Conservation (phyloP, 2,797 vertebrate species). For the Hybognathus amarus region DNA sequence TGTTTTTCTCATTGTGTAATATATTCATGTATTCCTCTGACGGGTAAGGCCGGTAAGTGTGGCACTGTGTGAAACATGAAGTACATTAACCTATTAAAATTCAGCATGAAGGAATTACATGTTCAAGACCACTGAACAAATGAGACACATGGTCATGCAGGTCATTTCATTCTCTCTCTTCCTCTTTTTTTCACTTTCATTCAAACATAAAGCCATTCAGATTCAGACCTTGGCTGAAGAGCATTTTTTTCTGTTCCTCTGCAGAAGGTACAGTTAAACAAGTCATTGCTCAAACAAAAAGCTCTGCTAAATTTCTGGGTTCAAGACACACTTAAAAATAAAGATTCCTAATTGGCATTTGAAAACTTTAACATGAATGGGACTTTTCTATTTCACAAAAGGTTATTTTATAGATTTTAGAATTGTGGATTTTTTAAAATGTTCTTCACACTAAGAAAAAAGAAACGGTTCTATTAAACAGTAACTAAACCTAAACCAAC, state of each 20-base stretch:
- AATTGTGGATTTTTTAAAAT: no score
- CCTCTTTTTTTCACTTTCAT: conserved; percentile 8
- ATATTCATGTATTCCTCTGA: conserved; percentile 48
- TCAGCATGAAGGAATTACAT: conserved; percentile 43
- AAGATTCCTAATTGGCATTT: no score
- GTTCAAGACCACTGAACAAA: conserved; percentile 7
- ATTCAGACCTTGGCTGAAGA: not conserved
- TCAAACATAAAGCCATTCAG: not conserved
- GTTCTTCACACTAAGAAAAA: no score
- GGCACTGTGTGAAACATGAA: conserved; percentile 36
- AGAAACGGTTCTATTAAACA: no score
- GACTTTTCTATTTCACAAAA: no score
- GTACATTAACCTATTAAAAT: conserved; percentile 45
- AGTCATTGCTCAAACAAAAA: not conserved
- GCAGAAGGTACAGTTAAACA: not conserved
- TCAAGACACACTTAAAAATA: no score
- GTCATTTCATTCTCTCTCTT: conserved; percentile 27
- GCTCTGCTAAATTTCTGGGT: not conserved
- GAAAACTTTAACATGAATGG: no score
- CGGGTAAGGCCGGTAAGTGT: conserved; percentile 31
- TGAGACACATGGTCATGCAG: conserved; percentile 18
- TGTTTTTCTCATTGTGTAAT: conserved; percentile 18
- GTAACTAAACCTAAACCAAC: no score
- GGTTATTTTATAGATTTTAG: no score
- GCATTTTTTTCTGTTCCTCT: not conserved